Evolutionary conservation across 2,797 vertebrate genomes (phyloP), one percentile per base, ranked within the genome.

Genomic region (Ambastaia sidthimunki): DNA sequence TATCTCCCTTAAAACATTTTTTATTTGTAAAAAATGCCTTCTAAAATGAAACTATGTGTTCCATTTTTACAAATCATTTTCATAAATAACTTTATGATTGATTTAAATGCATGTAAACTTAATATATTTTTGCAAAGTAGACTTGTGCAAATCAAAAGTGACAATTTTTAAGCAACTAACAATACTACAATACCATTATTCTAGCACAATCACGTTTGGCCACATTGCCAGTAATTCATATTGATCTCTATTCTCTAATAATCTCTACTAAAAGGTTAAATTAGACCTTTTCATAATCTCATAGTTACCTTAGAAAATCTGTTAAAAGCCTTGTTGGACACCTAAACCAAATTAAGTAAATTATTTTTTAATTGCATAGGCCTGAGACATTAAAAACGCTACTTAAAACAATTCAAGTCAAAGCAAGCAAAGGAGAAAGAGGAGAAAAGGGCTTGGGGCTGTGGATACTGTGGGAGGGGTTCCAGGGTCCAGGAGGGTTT

Each of bases 281-380:
- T 57, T 62, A 81, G 47, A 3, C 60, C 60, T 79, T 73, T 62
- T 37, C 37, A 10, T 52, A 44, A 69, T 70, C 41, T 19, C 57
- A 44, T 41, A 71, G 71, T 90, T 94, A 97, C 96, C 95, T 97
- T 94, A 47, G 93, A 88, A 83, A 96, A 93, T 94, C 95, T 94
- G 88, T 97, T 96, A 91, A 96, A 96, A 54, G 94, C 90, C 86
- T 90, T 90, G 86, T 89, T 92, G 81, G 94, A 86, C 77, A 91
- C 93, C 95, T 97, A 89, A 89, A 91, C 82, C 87, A 82, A 93
- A 94, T 88, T 68, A 87, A 72, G 94, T 88, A 73, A 93, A 82
- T 90, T 89, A 23, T 67, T 41, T 44, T 83, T 28, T 13, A 67
- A 80, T 18, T 80, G 60, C 71, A 82, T 15, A 84, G 19, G 81